Evolutionary conservation across 2,888 invertebrate species (phyloP).

Genomic region (Cybosia mesomella): DNA sequence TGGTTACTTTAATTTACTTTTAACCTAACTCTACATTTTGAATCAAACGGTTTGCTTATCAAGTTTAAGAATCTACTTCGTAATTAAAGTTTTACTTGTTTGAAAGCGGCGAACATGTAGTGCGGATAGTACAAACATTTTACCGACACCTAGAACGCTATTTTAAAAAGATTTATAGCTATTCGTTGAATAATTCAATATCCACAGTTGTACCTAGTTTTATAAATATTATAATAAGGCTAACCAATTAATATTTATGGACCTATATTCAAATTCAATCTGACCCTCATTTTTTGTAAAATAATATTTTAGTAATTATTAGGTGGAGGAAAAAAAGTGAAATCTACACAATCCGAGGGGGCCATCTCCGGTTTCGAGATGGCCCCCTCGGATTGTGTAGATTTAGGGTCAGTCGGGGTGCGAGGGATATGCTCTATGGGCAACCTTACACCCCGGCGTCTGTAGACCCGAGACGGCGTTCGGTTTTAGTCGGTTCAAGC

Average conservation of each 20-base stretch:
- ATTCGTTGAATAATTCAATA: conserved; percentile 42
- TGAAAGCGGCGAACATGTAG: conserved; percentile 28
- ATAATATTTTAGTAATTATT: background rate
- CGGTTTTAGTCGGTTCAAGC: too few relatives aligned
- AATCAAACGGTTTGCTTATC: conserved; percentile 61
- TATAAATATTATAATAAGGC: conserved; percentile 42
- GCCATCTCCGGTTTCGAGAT: too few relatives aligned
- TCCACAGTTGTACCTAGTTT: conserved; percentile 36
- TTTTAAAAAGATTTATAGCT: conserved; percentile 43
- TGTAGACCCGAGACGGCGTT: too few relatives aligned
- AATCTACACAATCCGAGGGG: background rate
- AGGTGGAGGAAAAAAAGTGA: background rate
- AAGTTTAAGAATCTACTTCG: conserved; percentile 51
- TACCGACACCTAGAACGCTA: conserved; percentile 24
- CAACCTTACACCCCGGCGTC: too few relatives aligned
- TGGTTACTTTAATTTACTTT: conserved; percentile 66
- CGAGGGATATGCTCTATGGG: too few relatives aligned
- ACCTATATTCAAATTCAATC: background rate
- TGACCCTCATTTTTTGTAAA: background rate
- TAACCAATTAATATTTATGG: conserved; percentile 37
- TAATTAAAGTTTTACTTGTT: conserved; percentile 58
- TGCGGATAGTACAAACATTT: conserved; percentile 28
- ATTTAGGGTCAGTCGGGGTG: too few relatives aligned
- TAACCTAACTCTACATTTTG: conserved; percentile 58
- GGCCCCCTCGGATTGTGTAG: too few relatives aligned